Base-by-base conservation (phyloP, 2,888 invertebrate species). In the Chalcis sispes region DNA sequence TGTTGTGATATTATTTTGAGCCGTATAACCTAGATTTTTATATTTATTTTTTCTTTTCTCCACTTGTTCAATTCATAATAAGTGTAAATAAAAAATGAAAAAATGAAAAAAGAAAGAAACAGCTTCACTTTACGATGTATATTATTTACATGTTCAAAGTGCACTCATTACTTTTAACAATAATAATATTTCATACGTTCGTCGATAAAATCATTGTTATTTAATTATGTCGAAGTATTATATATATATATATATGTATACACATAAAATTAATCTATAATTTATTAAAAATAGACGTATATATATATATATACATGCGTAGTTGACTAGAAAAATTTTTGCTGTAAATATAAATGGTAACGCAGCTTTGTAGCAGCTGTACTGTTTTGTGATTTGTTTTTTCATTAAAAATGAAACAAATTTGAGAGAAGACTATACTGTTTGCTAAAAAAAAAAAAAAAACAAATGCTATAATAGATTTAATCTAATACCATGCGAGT, bases 1-100 rank as follows among this genome's bases (percentile, higher is more conserved):
- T 82, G 81, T 83, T 84, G 83, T 85, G 84, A 84, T 84, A 83
- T 81, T 81, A 70, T 78, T 73, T 78, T 59, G 46, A 77, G 32
- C 50, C 50, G 62, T 62, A 50, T 58, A 65, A 61, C 27, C 25
- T 36, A 65, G 58, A 58, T 36, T 66, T 77, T 71, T 71, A 77
- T 73, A 66, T 71, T 77, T 73, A 73, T 73, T 65, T 62, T 52
- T 52, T 62, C 13, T 73, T 52, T 40, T 13, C 8, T n/a, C 67
- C 20, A 15, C 32, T 42, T 65, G 52, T 76, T 62, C 27, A 50
- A 3, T 50, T 36, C 40, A 20, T 56, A 36, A 62, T 18, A 36
- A 72, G 59, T 13, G 15, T 76, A 50, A 65, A 72, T n/a, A n/a
- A n/a, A 42, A 73, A 73, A 73, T 27, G 2, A 64, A 23, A 36